Percentiles rank a stretch among this genome's conserved stretches.
These are phyloP conservation scores for Globia sparganii DNA, from an alignment of 2,888 invertebrate genomes.

Conservation along the genomic window DNA sequence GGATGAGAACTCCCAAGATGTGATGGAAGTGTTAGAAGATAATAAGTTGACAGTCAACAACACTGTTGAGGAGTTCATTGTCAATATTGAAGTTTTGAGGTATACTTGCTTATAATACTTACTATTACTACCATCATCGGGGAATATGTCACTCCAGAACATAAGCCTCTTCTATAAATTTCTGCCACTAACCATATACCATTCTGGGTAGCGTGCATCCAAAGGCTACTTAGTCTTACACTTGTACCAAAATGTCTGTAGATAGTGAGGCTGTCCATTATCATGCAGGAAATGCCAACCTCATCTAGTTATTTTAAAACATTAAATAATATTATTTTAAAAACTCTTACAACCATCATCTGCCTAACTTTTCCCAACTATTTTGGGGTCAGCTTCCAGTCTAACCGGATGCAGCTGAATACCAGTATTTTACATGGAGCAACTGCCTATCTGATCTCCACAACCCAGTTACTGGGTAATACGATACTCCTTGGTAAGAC, in stretches of 20 bases:
- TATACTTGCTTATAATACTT: conserved; percentile 57
- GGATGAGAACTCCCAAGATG: conserved; percentile 79
- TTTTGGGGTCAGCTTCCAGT: too few species aligned
- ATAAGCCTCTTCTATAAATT: not conserved
- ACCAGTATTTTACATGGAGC: too few species aligned
- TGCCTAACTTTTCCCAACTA: too few species aligned
- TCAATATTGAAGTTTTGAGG: conserved; percentile 83
- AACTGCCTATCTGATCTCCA: too few species aligned
- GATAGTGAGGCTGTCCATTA: not conserved
- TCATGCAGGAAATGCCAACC: not conserved
- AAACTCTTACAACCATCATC: not conserved
- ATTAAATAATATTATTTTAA: too few species aligned
- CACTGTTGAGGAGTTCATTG: conserved; percentile 78
- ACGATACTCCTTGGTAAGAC: too few species aligned
- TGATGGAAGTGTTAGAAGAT: conserved; percentile 77
- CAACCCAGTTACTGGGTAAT: too few species aligned
- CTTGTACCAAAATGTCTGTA: not conserved
- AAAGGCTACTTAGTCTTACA: not conserved
- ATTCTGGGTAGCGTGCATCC: not conserved
- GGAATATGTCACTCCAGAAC: not conserved
- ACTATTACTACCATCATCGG: not conserved
- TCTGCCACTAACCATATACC: not conserved
- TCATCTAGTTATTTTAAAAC: not conserved
- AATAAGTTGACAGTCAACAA: conserved; percentile 71
- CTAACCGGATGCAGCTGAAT: too few species aligned